Percentiles rank a stretch among this genome's conserved stretches.
Conservation (phyloP, 2,888 invertebrate genomes). For the Tricholauxania praeusta region DNA sequence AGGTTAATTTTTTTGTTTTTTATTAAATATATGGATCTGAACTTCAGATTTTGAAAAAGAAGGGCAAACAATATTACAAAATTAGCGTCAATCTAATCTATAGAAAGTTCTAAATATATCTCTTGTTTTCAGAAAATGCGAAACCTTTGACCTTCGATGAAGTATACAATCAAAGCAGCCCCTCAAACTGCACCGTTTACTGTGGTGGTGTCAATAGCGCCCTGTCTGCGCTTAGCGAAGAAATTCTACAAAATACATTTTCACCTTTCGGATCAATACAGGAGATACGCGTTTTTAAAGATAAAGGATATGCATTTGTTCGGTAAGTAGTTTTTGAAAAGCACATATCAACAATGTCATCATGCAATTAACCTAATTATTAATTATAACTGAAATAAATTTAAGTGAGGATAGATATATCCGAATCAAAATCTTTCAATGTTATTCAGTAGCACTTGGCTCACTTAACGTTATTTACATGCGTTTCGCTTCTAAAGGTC, state of each 20-base stretch:
- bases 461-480: no score
- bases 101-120: background rate
- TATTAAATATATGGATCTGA: no score
- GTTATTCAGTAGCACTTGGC: no score
- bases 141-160: conserved; percentile 97
- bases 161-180: conserved; percentile 97
- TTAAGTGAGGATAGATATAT: background rate
- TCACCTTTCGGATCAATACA: conserved; percentile 95
- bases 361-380: background rate
- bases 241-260: conserved; percentile 97
- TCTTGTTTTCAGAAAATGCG: conserved; percentile 78
- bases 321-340: conserved; percentile 71
- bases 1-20: no score
- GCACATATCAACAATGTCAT: background rate
- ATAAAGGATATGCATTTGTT: conserved; percentile 98
- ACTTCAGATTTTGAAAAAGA: background rate
- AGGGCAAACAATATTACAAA: background rate
- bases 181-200: conserved; percentile 99
- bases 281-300: conserved; percentile 98
- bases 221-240: conserved; percentile 91
- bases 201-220: conserved; percentile 84
- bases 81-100: background rate
- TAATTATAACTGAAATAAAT: background rate
- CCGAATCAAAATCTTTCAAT: no score
- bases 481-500: no score